These are phyloP conservation scores for Petrocephalus zakoni DNA, from an alignment of 2,113 vertebrate genomes.

Conservation along the genomic window DNA sequence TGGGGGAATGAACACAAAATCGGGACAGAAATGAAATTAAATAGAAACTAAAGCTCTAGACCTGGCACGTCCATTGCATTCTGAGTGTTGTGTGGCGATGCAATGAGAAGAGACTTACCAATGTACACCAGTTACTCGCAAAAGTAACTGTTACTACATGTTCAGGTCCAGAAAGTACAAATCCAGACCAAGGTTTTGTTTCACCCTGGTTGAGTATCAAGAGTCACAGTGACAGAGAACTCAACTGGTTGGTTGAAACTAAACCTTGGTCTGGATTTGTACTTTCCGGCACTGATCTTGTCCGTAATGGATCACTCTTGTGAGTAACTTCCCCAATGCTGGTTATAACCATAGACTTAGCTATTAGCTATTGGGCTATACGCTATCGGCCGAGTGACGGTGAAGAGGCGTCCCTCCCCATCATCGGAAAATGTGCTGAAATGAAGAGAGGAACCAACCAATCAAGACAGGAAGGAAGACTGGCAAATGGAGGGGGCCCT, in stretches of 20 bases:
- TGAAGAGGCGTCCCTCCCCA: not conserved
- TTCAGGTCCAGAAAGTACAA: too few species aligned
- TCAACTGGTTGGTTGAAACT: too few species aligned
- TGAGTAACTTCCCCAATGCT: too few species aligned
- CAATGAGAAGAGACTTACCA: not conserved
- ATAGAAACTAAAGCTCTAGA: not conserved
- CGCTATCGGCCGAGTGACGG: not conserved
- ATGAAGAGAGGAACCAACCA: not conserved
- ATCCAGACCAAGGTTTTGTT: too few species aligned
- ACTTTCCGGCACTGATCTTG: too few species aligned
- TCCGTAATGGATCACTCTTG: too few species aligned
- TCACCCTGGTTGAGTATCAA: too few species aligned
- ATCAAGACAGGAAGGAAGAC: constrained; percentile 5
- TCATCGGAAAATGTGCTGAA: not conserved
- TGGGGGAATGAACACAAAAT: not conserved
- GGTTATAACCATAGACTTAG: not conserved
- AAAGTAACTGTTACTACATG: too few species aligned
- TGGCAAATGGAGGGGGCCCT: constrained; percentile 6
- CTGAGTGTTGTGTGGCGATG: not conserved
- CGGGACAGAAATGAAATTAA: not conserved
- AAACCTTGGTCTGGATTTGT: too few species aligned
- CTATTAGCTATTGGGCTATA: not conserved
- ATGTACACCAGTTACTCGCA: not conserved
- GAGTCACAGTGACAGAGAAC: too few species aligned
- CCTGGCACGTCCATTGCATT: not conserved